phyloP scores from a whole-genome alignment of 35 echinoderm and acorn worm genomes.

The Ophiothrix spiculata region DNA sequence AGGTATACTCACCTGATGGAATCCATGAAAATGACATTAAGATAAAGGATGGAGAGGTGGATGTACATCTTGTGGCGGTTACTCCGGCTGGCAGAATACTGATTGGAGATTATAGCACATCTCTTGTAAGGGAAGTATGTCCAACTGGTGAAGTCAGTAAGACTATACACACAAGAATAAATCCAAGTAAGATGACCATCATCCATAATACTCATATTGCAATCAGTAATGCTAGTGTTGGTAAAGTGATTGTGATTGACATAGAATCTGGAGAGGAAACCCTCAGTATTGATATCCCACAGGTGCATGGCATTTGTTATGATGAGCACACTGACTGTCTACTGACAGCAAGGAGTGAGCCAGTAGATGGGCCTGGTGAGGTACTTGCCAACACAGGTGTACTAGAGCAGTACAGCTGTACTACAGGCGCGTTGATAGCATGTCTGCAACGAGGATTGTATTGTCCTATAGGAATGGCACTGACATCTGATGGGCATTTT shows the following conservation, averaged over 20 bases:
- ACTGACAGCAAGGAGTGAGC: not conserved
- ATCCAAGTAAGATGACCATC: not conserved
- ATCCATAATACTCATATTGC: not conserved
- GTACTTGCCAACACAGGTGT: not conserved
- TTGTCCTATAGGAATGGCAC: not conserved
- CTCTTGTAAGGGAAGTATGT: not conserved
- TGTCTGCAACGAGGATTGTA: not conserved
- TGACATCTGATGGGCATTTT: not conserved
- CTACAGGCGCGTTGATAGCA: not conserved
- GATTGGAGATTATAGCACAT: not conserved
- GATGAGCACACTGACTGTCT: not conserved
- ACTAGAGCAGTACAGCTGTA: conserved; percentile 1
- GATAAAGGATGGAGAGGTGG: not conserved
- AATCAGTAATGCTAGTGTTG: not conserved
- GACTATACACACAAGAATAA: not conserved
- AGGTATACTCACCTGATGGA: not conserved
- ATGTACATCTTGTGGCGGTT: not conserved
- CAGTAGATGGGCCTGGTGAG: not conserved
- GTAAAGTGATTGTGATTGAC: not conserved
- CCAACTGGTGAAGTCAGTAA: not conserved
- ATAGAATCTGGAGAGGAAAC: not conserved
- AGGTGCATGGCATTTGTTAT: not conserved
- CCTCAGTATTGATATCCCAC: not conserved
- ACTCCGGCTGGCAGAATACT: not conserved
- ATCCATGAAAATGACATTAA: not conserved